phyloP scores from a whole-genome alignment of 2,113 vertebrate genomes.

The Pedetes capensis region DNA sequence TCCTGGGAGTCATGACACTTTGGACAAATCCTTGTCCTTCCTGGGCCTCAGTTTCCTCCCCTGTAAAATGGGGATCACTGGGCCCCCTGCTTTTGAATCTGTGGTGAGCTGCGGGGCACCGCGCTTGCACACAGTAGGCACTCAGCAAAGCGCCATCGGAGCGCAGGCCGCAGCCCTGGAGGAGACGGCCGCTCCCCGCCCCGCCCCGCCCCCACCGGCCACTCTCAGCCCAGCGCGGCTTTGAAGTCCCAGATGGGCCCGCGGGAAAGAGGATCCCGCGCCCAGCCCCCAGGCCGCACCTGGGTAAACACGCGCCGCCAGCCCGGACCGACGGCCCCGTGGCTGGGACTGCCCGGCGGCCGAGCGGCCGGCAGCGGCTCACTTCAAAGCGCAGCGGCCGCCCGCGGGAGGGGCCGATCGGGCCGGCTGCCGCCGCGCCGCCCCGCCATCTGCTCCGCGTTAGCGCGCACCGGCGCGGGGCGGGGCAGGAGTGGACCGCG shows the following conservation, averaged over 20 bases:
- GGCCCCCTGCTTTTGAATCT: neutral
- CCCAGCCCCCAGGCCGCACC: constrained; percentile 78
- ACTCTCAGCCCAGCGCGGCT: constrained; percentile 64
- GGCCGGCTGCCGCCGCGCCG: constrained; percentile 78
- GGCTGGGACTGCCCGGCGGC: constrained; percentile 54
- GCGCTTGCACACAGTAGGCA: neutral
- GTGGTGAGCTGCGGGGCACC: accelerated
- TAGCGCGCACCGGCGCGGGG: constrained; percentile 54
- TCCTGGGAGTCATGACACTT: neutral
- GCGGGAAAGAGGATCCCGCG: constrained; percentile 74
- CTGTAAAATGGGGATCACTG: neutral
- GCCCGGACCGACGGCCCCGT: constrained; percentile 46
- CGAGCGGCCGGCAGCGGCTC: constrained; percentile 79
- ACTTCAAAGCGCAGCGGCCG: constrained; percentile 83
- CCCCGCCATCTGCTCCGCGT: constrained; percentile 82
- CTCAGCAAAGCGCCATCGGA: neutral
- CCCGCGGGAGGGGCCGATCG: constrained; percentile 79
- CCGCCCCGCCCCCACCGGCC: constrained; percentile 13
- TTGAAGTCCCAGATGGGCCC: constrained; percentile 80
- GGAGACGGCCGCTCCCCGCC: too few species aligned
- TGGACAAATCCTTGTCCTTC: neutral
- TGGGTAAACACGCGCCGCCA: constrained; percentile 79
- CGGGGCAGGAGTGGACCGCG: neutral
- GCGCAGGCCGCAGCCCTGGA: neutral
- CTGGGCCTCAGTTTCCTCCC: neutral